These are phyloP conservation scores for Drosophila quadrilineata DNA, from an alignment of 1,140 invertebrate genomes.

Conservation along the genomic window DNA sequence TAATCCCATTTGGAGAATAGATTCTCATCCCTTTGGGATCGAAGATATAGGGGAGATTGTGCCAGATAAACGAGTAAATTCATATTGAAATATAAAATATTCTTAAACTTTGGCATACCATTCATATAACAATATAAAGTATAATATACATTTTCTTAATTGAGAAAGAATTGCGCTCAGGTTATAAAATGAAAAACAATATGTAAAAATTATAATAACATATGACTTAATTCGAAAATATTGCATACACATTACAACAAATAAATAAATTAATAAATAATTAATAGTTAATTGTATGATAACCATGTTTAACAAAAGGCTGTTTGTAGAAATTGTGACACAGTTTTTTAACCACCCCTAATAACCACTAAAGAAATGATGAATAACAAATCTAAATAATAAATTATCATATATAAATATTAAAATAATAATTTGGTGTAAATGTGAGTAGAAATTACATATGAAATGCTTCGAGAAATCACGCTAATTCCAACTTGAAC, in stretches of 20 bases:
- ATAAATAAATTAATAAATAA: too few relatives aligned
- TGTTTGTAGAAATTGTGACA: slow-evolving; percentile 81
- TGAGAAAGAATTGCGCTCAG: slow-evolving; percentile 69
- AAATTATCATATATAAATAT: slow-evolving; percentile 17
- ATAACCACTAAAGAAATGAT: slow-evolving; percentile 30
- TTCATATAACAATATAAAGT: neutral
- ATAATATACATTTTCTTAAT: slow-evolving; percentile 32
- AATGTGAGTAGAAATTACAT: slow-evolving; percentile 38
- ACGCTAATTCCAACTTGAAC: slow-evolving; percentile 17
- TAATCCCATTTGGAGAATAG: too few relatives aligned
- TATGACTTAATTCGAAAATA: too few relatives aligned
- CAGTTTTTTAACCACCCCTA: slow-evolving; percentile 66
- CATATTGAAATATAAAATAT: slow-evolving; percentile 7
- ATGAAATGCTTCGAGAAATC: slow-evolving; percentile 17
- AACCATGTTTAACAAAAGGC: slow-evolving; percentile 78
- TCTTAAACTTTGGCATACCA: slow-evolving; percentile 23
- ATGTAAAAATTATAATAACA: slow-evolving; percentile 20
- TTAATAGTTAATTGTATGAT: slow-evolving; percentile 56
- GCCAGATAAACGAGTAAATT: slow-evolving; percentile 12
- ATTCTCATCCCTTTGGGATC: too few relatives aligned
- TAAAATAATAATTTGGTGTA: slow-evolving; percentile 22
- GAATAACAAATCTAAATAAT: too few relatives aligned
- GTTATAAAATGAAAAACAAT: slow-evolving; percentile 48
- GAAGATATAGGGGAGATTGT: slow-evolving; percentile 5
- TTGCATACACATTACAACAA: slow-evolving; percentile 4